Evolutionary conservation across 1,140 invertebrate genomes (phyloP), one percentile per base, ranked within the genome.

Genomic region (Drosophila repleta): DNA sequence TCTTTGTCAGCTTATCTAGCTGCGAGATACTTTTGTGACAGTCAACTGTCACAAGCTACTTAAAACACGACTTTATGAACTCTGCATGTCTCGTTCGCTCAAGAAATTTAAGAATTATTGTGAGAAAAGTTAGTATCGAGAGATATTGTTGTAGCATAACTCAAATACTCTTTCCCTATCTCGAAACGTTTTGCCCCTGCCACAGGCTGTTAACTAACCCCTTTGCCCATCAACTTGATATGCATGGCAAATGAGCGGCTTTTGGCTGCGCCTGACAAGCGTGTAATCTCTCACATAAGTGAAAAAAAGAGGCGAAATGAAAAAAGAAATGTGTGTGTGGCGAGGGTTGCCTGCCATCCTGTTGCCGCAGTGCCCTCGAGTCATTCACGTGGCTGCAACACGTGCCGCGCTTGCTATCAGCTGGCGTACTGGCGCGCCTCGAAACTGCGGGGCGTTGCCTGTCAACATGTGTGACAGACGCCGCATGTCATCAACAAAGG

Each of bases 261-360:
- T 41, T 64, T 41, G 71, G 66, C 52, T 79, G 51, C 66, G 26
- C 18, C 62, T 84, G 81, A 84, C 81, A 84, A 81, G 77, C 81
- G 81, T 84, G 81, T 84, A 84, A 84, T 84, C 82, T 85, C 77
- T 60, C n/a, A 48, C 77, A 48, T 67, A 80, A 84, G 81, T 70
- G 80, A 61, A 53, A 75, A 58, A 67, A 41, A 75, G 56, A 43
- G 41, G 55, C 26, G 43, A 51, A 68, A 65, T 48, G 66, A 74
- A 61, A 45, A 64, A 75, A 52, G 66, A 49, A 62, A 26, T 45
- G 61, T 74, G 37, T 45, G 35, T 58, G 26, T 15, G 4, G 29
- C 7, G 43, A 46, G 21, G 39, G 39, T 32, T 53, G n/a, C 41
- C 8, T 53, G n/a, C 41, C 8, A 15, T 48, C 71, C 71, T 66